Evolutionary conservation across 2,113 vertebrate genomes (phyloP), one percentile per base, ranked within the genome.

Genomic region (Oncorhynchus gorbuscha): DNA sequence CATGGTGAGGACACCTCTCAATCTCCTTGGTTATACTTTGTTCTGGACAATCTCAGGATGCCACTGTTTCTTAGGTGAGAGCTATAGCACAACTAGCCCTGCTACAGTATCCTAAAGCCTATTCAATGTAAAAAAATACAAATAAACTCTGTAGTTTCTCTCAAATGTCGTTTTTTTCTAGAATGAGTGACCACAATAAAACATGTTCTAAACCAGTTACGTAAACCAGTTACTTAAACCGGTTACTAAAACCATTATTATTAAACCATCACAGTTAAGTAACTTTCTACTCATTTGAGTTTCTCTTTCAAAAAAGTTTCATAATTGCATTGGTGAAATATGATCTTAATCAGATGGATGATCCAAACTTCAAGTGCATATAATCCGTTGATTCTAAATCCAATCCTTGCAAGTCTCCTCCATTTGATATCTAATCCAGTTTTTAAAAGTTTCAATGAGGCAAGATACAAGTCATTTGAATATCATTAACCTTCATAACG

Each of bases 401-500:
- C 59, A 77, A 71, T 58, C n/a, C 35, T 65, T 49, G 76, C 71
- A 22, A 71, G 58, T 65, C 28, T 71, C 61, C 76, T 64, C 70
- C 9, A 72, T 77, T 72, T 72, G n/a, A 71, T 67, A 65, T 71
- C 39, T 45, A 45, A 45, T 11, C 71, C 61, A 45, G 26, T 72
- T 64, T 77, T 61, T 28, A 77, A 72, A 72, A 77, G 61, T 70
- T 77, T 48, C 71, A 72, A 72, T 72, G 71, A 67, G 70, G 64
- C 12, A 3, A 11, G 64, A 72, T 20, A 72, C n/a, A 72, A 77
- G 62, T 35, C 28, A 77, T 45, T 12, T 39, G 39, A 72, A 77
- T n/a, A n/a, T n/a, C n/a, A n/a, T 72, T 72, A 67, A 77, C 51
- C 62, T 71, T 66, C 72, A 45, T 51, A 66, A 39, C 71, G 45